Conservation (phyloP, 2,797 vertebrate genomes). For the Rhabdophis nuchalis region DNA sequence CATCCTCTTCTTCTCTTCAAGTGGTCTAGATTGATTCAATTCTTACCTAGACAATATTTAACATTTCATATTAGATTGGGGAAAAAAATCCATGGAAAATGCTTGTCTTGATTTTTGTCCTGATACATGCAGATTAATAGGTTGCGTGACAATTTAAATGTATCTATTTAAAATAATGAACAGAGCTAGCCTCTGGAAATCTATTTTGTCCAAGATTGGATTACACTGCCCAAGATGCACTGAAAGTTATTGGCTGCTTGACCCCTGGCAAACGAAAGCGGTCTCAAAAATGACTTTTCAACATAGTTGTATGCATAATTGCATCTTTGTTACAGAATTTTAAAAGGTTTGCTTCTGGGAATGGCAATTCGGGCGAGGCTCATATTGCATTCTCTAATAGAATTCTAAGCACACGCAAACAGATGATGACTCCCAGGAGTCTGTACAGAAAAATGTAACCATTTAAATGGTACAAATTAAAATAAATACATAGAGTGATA, state of each 20-base stretch:
- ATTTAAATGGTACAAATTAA: background rate
- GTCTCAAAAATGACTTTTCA: background rate
- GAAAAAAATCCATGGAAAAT: background rate
- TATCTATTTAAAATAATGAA: background rate
- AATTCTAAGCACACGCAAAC: background rate
- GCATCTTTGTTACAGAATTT: background rate
- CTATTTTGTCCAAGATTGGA: background rate
- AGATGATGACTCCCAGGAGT: background rate
- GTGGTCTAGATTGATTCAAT: background rate
- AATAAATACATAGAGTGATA: background rate
- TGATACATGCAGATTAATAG: background rate
- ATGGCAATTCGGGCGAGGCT: background rate
- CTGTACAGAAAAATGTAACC: too few relatives aligned
- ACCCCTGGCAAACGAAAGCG: background rate
- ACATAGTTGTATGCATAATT: background rate
- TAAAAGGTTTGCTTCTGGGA: background rate
- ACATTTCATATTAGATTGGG: background rate
- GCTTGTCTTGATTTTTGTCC: background rate
- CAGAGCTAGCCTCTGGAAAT: background rate
- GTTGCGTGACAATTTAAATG: background rate
- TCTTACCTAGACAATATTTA: background rate
- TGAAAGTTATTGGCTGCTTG: background rate
- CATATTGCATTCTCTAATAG: background rate
- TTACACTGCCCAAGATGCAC: background rate
- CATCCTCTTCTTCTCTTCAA: background rate